Percentiles rank a stretch among this genome's conserved stretches.
Evolutionary conservation across 2,113 vertebrate species (phyloP).

Genomic region (Callopanchax toddi): DNA sequence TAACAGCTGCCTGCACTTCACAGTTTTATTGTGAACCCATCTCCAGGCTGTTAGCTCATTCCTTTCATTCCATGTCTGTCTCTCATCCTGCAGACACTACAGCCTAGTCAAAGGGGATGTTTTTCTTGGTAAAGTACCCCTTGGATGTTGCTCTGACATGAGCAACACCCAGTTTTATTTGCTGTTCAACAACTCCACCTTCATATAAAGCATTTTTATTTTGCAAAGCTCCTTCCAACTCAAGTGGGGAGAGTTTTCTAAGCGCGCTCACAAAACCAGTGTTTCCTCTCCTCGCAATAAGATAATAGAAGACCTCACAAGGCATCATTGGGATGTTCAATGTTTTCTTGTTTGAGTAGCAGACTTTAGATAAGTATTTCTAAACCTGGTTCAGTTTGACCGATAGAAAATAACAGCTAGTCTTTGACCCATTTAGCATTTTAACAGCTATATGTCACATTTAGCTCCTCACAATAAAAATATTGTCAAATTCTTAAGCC

Average conservation of each 20-base stretch:
- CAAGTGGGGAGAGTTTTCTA: constrained; percentile 22
- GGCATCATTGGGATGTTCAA: constrained; percentile 3
- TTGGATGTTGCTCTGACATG: not conserved
- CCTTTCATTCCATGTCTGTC: not conserved
- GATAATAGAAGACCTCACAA: not conserved
- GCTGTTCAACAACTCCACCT: constrained; percentile 1
- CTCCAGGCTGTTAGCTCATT: constrained; percentile 33
- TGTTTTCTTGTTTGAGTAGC: too few relatives aligned
- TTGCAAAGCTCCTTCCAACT: constrained; percentile 13
- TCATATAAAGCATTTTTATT: constrained; percentile 33
- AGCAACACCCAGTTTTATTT: constrained; percentile 5
- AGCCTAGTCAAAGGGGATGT: constrained; percentile 2
- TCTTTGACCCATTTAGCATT: too few relatives aligned
- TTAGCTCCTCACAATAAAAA: too few relatives aligned
- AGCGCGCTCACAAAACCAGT: constrained; percentile 21
- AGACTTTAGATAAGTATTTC: too few relatives aligned
- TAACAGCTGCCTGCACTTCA: constrained; percentile 23
- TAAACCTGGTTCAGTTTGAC: too few relatives aligned
- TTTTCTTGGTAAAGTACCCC: not conserved
- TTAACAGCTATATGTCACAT: too few relatives aligned
- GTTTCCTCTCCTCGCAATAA: not conserved
- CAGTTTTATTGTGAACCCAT: constrained; percentile 35
- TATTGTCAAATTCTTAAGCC: too few relatives aligned
- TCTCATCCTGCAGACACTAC: constrained; percentile 2
- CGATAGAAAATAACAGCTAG: too few relatives aligned